Conservation (phyloP, 2,888 invertebrate species). For the Hypercompe scribonia region DNA sequence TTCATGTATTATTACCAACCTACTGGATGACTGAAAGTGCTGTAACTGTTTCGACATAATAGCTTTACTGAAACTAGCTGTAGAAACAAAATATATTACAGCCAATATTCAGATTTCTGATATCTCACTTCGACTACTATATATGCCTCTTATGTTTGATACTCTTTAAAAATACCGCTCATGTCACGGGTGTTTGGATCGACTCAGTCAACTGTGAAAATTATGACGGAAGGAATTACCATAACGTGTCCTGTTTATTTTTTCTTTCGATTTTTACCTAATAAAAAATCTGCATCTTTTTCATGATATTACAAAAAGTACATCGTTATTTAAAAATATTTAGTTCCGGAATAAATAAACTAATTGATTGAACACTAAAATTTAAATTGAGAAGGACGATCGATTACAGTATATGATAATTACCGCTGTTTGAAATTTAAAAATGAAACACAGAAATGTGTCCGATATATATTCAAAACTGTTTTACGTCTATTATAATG, state of each 20-base stretch:
- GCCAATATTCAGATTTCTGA: neutral
- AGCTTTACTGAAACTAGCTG: neutral
- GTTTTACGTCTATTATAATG: neutral
- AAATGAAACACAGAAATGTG: neutral
- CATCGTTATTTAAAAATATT: neutral
- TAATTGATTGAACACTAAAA: neutral
- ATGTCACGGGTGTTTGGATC: neutral
- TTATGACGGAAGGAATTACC: slow-evolving; percentile 4
- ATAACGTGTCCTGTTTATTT: slow-evolving; percentile 20
- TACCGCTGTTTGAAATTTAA: neutral
- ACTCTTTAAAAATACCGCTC: slow-evolving; percentile 5
- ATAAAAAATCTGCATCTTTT: slow-evolving; percentile 25
- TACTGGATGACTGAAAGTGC: no score
- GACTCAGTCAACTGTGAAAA: slow-evolving; percentile 1
- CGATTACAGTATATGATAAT: neutral
- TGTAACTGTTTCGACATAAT: no score
- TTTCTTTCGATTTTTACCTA: slow-evolving; percentile 15
- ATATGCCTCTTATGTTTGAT: neutral
- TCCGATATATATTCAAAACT: neutral
- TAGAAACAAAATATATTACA: neutral
- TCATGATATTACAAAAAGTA: neutral
- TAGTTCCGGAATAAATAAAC: no score
- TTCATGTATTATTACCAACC: no score
- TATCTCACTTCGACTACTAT: neutral
- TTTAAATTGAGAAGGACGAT: neutral